Evolutionary conservation across 2,113 vertebrate genomes (phyloP).

Genomic region (Hippotragus niger): DNA sequence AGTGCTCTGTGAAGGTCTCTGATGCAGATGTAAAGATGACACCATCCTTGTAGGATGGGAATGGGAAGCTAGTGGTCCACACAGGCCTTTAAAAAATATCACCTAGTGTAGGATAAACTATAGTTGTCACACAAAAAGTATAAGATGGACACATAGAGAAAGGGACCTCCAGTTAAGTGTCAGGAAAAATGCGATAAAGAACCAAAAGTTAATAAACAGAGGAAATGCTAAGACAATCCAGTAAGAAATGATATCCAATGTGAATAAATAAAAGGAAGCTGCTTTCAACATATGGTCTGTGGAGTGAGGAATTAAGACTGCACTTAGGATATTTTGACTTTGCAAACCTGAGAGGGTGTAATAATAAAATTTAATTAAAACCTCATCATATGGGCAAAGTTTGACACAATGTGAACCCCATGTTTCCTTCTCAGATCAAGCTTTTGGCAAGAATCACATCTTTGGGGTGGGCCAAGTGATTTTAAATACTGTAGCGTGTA

Average conservation of each 20-base stretch:
- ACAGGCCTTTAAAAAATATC: neutral
- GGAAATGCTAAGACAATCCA: neutral
- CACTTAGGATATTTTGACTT: neutral
- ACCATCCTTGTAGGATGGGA: neutral
- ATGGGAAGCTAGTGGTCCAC: neutral
- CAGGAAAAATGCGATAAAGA: neutral
- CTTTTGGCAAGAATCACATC: neutral
- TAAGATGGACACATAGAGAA: neutral
- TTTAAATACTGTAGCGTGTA: neutral
- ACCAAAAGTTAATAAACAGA: neutral
- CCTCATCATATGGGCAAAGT: neutral
- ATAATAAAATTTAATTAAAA: neutral
- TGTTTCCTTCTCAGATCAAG: neutral
- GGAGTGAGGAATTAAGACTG: neutral
- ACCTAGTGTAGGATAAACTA: no score
- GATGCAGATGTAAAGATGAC: neutral
- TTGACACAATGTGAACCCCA: neutral
- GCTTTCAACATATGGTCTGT: no score
- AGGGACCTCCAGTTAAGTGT: neutral
- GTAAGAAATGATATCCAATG: neutral
- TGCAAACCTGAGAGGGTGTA: neutral
- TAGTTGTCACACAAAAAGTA: neutral
- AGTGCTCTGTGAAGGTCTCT: neutral
- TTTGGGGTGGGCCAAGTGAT: neutral
- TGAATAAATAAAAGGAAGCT: neutral